phyloP scores from a whole-genome alignment of 1,140 invertebrate genomes.

The Cheumatopsyche charites region DNA sequence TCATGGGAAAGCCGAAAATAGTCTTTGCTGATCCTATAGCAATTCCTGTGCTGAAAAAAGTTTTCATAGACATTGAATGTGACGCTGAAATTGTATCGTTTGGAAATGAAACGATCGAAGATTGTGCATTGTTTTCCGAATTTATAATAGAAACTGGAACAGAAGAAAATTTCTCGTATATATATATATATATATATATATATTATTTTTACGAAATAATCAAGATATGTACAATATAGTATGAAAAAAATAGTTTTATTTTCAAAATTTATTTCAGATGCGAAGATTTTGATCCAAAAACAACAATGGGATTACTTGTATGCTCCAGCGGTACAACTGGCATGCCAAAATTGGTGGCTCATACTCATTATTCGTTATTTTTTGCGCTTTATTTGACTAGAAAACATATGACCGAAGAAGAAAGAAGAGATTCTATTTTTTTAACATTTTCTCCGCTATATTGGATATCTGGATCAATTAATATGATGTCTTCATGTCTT shows the following conservation, averaged over 20 bases:
- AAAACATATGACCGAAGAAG: background rate
- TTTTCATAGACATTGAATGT: background rate
- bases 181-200: background rate
- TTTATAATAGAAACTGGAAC: slow-evolving; percentile 34
- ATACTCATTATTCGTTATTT: slow-evolving; percentile 27
- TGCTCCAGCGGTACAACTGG: slow-evolving; percentile 46
- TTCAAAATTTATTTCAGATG: too few species aligned
- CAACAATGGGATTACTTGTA: slow-evolving; percentile 31
- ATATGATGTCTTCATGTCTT: background rate
- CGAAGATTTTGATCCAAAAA: slow-evolving; percentile 43
- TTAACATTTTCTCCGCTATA: slow-evolving; percentile 1
- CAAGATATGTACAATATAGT: too few species aligned
- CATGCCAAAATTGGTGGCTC: slow-evolving; percentile 42
- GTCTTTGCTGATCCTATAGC: slow-evolving; percentile 3
- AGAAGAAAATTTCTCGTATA: slow-evolving; percentile 36
- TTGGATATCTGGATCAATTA: slow-evolving; percentile 19
- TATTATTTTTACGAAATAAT: too few species aligned
- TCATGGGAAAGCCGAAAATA: slow-evolving; percentile 2
- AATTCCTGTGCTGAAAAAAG: background rate
- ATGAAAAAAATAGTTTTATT: too few species aligned
- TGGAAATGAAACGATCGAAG: slow-evolving; percentile 20
- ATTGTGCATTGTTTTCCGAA: slow-evolving; percentile 26
- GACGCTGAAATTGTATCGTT: slow-evolving; percentile 32
- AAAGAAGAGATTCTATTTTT: background rate
- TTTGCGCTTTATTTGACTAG: background rate